Evolutionary conservation across 1,140 invertebrate genomes (phyloP), one percentile per base, ranked within the genome.

Genomic region (Drosophila repleta): DNA sequence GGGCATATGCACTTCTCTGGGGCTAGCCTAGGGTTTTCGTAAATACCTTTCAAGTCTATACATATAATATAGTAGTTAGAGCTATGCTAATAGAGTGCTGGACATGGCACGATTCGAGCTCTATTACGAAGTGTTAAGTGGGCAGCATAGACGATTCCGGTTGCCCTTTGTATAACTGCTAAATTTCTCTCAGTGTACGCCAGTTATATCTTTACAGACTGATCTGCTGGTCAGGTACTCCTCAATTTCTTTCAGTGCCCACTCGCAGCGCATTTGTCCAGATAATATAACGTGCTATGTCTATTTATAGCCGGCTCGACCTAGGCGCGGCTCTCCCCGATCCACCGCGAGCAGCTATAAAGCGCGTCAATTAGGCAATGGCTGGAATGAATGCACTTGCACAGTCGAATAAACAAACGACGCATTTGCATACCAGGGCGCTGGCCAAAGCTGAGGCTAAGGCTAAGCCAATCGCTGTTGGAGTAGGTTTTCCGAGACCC

Each of bases 321-420:
- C 37, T 37, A 87, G 82, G 83, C 81, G 82, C 51, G 66, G 82
- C 26, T 21, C 18, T 13, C 13, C 39, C 32, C 17, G 58, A 20
- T 35, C n/a, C 39, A 29, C 13, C 56, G 35, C 67, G 43, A 46
- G 15, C 56, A 35, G n/a, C n/a, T n/a, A n/a, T n/a, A n/a, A n/a
- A n/a, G 10, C 32, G 32, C 32, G 57, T 64, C 56, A 78, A 82
- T 87, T 87, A 82, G 69, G 43, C 51, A 52, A 49, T 58, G 52
- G 35, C 49, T 43, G 32, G 32, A 35, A 35, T 35, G 24, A 64
- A 26, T 74, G 55, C 64, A 72, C 39, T 63, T 75, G 78, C 57
- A 21, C 78, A 76, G 75, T 73, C 71, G 5, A 82, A 87, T 87
- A 88, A 78, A 73, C 71, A 79, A 81, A 87, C 66, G 74, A 61